Evolutionary conservation across 2,113 vertebrate species (phyloP).

Genomic region (Gymnobelideus leadbeateri): DNA sequence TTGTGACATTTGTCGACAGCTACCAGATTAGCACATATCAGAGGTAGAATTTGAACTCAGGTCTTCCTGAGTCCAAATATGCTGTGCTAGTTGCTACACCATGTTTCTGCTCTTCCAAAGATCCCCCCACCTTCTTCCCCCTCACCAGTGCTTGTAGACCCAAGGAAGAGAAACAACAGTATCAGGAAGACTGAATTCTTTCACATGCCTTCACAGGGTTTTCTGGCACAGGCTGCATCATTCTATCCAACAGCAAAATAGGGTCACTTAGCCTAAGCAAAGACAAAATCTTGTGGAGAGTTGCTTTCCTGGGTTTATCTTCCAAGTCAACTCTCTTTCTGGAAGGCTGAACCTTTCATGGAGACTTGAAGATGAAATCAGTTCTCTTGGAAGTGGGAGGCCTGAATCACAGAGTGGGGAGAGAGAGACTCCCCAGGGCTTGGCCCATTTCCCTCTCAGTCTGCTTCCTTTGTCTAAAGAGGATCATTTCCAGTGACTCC

Average conservation of each 20-base stretch:
- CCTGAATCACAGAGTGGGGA: neutral
- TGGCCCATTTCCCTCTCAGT: neutral
- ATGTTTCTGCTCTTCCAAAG: neutral
- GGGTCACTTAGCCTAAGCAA: neutral
- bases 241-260: constrained; percentile 60
- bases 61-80: neutral
- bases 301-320: neutral
- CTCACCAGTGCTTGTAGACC: neutral
- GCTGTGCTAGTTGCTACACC: neutral
- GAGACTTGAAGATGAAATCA: neutral
- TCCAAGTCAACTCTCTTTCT: constrained; percentile 42
- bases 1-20: neutral
- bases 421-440: neutral
- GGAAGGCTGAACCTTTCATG: neutral
- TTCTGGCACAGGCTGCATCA: constrained; percentile 42
- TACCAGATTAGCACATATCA: neutral
- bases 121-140: neutral
- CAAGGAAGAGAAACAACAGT: neutral
- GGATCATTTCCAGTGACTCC: neutral
- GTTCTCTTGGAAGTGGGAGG: neutral
- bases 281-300: constrained; percentile 55
- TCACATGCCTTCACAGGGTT: constrained; percentile 42
- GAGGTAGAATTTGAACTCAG: neutral
- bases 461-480: neutral
- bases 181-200: constrained; percentile 61